Evolutionary conservation across 2,797 vertebrate species (phyloP).

Genomic region (Zalophus californianus): DNA sequence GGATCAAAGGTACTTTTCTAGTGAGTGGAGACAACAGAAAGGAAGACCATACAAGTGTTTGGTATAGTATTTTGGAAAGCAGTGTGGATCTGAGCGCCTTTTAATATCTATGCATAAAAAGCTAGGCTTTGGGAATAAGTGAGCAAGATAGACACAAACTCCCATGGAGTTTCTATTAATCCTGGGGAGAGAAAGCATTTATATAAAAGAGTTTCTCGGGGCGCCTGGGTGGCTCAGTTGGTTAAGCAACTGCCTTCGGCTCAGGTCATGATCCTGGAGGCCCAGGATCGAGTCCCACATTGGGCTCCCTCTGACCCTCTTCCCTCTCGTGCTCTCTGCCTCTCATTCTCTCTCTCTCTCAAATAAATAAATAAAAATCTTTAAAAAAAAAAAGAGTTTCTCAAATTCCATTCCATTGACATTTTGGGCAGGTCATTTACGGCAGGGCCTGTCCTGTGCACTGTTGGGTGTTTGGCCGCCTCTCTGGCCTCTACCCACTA

Average conservation of each 20-base stretch:
- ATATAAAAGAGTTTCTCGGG: neutral
- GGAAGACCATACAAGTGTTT: neutral
- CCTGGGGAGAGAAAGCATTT: neutral
- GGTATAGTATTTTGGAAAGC: neutral
- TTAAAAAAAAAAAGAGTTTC: neutral
- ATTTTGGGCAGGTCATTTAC: neutral
- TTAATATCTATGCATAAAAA: neutral
- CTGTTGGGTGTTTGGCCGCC: neutral
- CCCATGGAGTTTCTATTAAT: neutral
- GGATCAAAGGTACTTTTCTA: neutral
- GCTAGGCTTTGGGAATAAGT: neutral
- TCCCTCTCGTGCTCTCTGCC: too few relatives aligned
- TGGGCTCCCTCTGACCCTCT: too few relatives aligned
- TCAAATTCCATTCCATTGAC: neutral
- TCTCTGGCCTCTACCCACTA: neutral
- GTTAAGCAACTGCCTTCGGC: too few relatives aligned
- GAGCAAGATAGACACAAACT: neutral
- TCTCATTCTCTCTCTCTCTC: too few relatives aligned
- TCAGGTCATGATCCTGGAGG: too few relatives aligned
- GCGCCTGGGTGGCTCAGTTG: too few relatives aligned
- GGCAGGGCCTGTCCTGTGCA: too few relatives aligned
- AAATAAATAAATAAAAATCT: too few relatives aligned
- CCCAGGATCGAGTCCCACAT: too few relatives aligned
- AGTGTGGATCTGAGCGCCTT: neutral
- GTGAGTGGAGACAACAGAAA: neutral